Percentiles rank a stretch among this genome's conserved stretches.
Conservation (phyloP, 92 coral and sea anemone genomes). For the Ricordea florida region DNA sequence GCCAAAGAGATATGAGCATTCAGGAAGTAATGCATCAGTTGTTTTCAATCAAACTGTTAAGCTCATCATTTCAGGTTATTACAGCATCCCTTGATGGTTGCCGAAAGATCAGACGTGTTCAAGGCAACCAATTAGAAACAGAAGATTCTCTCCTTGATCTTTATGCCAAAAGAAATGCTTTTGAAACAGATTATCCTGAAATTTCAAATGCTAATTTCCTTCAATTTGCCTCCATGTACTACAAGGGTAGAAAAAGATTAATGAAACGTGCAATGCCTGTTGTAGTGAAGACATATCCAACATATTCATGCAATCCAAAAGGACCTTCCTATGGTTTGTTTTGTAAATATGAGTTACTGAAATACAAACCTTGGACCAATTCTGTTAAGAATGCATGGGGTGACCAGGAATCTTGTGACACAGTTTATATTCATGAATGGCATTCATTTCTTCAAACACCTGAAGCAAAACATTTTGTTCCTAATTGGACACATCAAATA, state of each 20-base stretch:
- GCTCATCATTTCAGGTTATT: slow-evolving; percentile 29
- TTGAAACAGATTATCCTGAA: slow-evolving; percentile 2
- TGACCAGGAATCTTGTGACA: neutral
- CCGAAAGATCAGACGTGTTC: neutral
- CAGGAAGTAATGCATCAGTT: slow-evolving; percentile 49
- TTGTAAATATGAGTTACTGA: slow-evolving; percentile 30
- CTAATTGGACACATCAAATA: slow-evolving; percentile 9
- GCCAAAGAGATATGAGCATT: slow-evolving; percentile 44
- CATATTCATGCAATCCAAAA: slow-evolving; percentile 23
- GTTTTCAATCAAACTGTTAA: slow-evolving; percentile 5
- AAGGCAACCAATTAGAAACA: neutral
- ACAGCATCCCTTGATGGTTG: slow-evolving; percentile 40
- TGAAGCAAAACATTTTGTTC: neutral
- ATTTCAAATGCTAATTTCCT: slow-evolving; percentile 7
- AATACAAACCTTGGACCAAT: slow-evolving; percentile 13
- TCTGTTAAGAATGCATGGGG: slow-evolving; percentile 15
- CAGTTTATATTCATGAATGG: neutral
- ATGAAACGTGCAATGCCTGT: slow-evolving; percentile 1
- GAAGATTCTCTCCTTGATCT: slow-evolving; percentile 26
- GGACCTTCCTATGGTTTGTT: slow-evolving; percentile 18
- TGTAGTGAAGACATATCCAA: slow-evolving; percentile 12
- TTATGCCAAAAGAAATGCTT: slow-evolving; percentile 13
- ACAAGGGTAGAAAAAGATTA: neutral
- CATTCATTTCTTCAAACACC: slow-evolving; percentile 2
- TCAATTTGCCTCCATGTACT: slow-evolving; percentile 9